phyloP scores from a whole-genome alignment of 1,140 invertebrate genomes.

The Apis cerana region DNA sequence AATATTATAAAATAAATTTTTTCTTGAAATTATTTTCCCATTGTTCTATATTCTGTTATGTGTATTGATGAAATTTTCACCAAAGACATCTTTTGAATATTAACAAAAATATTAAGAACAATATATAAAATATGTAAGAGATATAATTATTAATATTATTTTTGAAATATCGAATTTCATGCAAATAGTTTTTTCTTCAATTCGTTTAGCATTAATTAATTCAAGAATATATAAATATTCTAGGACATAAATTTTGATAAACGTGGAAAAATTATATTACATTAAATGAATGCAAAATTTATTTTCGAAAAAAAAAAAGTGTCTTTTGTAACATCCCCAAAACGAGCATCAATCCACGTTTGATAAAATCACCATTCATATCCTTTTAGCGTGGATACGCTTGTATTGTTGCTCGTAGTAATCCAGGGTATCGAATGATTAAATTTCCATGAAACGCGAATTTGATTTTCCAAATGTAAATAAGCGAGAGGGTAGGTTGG shows the following conservation, averaged over 20 bases:
- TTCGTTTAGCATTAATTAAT: too few species aligned
- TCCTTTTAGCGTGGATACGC: background rate
- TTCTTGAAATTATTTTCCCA: conserved; percentile 1
- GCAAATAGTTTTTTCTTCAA: background rate
- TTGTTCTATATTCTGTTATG: background rate
- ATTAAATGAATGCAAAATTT: too few species aligned
- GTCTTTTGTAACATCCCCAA: background rate
- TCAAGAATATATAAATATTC: too few species aligned
- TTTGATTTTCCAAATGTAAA: conserved; percentile 30
- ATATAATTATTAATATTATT: background rate
- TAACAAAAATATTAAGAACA: background rate
- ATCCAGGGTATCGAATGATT: conserved; percentile 7
- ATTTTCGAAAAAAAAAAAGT: too few species aligned
- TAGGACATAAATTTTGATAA: too few species aligned
- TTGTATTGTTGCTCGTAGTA: background rate
- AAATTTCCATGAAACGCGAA: conserved; percentile 33
- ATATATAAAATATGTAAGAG: too few species aligned
- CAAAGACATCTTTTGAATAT: background rate
- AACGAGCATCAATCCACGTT: background rate
- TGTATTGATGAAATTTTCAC: conserved; percentile 32
- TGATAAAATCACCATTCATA: background rate
- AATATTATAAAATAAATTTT: conserved; percentile 35
- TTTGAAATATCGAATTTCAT: background rate
- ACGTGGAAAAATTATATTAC: too few species aligned
- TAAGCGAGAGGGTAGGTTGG: background rate